Percentiles rank a stretch among this genome's conserved stretches.
Conservation (phyloP, 2,888 invertebrate genomes). For the Nemapogon koenigi region DNA sequence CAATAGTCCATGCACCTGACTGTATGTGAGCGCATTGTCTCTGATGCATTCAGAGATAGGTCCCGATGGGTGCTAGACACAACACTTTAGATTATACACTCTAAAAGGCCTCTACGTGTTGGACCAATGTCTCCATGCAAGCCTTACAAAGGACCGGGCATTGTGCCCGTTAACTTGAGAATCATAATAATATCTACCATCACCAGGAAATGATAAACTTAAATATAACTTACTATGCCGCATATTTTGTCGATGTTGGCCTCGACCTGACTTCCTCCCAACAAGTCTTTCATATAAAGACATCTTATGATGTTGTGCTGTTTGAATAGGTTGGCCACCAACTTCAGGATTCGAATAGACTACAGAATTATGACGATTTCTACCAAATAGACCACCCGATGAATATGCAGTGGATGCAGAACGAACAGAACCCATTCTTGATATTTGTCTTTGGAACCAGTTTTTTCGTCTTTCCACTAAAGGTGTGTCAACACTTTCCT, state of each 20-base stretch:
- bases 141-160: no score
- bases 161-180: no score
- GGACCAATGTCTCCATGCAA: no score
- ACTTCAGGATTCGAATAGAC: conserved; percentile 72
- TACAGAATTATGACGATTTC: conserved; percentile 81
- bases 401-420: conserved; percentile 88
- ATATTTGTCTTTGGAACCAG: conserved; percentile 87
- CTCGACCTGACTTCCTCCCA: conserved; percentile 79
- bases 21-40: no score
- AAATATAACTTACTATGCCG: conserved; percentile 71
- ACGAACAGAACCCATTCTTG: conserved; percentile 84
- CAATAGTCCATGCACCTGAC: no score
- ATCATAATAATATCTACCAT: no score
- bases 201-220: no score
- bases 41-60: no score
- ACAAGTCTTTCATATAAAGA: conserved; percentile 85
- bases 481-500: conserved; percentile 92
- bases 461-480: conserved; percentile 85
- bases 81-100: no score
- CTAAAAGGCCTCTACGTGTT: no score
- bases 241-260: conserved; percentile 67
- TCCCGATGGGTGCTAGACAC: no score
- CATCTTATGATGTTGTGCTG: conserved; percentile 69
- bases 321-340: conserved; percentile 42
- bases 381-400: conserved; percentile 75